Conservation (phyloP, 2,113 vertebrate species). For the Rhombomys opimus region DNA sequence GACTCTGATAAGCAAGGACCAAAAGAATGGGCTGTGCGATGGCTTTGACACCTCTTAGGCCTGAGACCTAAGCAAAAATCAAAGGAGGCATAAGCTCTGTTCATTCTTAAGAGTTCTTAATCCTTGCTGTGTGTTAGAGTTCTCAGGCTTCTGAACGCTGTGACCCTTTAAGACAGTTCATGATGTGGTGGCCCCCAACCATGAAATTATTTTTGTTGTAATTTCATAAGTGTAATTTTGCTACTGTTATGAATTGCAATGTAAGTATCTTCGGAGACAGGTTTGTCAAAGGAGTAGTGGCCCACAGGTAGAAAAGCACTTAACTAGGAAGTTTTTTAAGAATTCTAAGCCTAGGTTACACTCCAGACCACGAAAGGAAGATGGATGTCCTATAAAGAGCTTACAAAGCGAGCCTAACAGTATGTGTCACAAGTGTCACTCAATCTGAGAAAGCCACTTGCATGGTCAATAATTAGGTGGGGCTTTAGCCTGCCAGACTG, state of each 20-base stretch:
- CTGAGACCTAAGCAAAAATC: neutral
- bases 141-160: neutral
- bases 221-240: neutral
- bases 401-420: neutral
- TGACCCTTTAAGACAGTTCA: neutral
- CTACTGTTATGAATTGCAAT: neutral
- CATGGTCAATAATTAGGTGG: neutral
- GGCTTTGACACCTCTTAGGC: neutral
- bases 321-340: conserved; percentile 34
- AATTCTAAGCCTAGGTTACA: conserved; percentile 13
- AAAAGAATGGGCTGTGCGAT: neutral
- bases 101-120: neutral
- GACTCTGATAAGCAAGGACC: conserved; percentile 25
- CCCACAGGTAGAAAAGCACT: neutral
- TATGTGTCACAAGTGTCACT: neutral
- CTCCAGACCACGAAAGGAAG: neutral
- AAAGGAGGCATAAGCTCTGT: neutral
- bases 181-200: neutral
- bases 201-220: neutral
- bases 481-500: neutral
- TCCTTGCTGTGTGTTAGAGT: neutral
- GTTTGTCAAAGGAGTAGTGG: neutral
- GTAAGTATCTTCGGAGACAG: neutral
- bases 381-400: neutral
- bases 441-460: too few relatives aligned